A percentile compares a stretch with the other conserved stretches of the same genome.
Evolutionary conservation across 2,797 vertebrate genomes (phyloP).

Genomic region (Enteromius mattozi): DNA sequence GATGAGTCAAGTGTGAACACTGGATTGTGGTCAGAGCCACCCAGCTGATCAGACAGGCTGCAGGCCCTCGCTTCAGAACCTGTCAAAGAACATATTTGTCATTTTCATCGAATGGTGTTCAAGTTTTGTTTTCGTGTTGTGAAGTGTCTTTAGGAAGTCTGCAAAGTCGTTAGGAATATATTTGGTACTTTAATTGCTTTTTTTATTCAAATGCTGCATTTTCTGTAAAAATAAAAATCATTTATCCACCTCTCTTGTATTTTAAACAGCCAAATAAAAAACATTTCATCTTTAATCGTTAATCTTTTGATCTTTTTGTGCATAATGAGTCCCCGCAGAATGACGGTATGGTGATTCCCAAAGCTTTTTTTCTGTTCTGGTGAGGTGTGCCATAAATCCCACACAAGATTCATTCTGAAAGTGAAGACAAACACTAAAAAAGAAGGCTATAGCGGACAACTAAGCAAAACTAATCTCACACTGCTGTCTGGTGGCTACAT

Average conservation of each 20-base stretch:
- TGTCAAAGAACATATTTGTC: constrained; percentile 35
- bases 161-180: background rate
- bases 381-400: background rate
- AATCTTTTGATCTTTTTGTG: background rate
- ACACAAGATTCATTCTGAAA: background rate
- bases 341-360: constrained; percentile 2
- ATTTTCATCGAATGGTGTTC: background rate
- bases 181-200: background rate
- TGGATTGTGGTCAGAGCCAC: constrained; percentile 7
- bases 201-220: background rate
- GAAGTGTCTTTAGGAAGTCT: background rate
- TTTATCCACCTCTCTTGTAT: background rate
- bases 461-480: background rate
- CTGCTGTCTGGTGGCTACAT: constrained; percentile 40
- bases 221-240: background rate
- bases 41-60: background rate
- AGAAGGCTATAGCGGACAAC: background rate
- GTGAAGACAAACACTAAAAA: background rate
- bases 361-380: background rate
- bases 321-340: background rate
- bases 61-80: background rate
- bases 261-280: background rate
- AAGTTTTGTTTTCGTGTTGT: background rate
- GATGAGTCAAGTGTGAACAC: constrained; percentile 1
- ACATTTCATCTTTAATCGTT: background rate